These are phyloP conservation scores for Nephila pilipes DNA, from an alignment of 1,140 invertebrate genomes.

Conservation along the genomic window DNA sequence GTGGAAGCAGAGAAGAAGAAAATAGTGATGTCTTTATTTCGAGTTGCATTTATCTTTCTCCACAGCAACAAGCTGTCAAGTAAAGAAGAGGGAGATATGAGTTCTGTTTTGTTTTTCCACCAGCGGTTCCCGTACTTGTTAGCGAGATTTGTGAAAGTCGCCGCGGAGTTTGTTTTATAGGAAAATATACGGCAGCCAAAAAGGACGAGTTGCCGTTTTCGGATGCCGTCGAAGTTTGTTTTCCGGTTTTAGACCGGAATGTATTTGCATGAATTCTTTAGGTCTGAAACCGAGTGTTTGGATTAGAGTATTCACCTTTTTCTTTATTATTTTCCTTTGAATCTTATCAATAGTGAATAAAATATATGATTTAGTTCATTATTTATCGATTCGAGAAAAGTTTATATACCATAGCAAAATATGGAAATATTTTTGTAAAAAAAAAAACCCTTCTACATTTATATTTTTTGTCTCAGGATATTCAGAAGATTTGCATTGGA, in stretches of 20 bases:
- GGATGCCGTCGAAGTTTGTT: background rate
- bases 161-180: slow-evolving; percentile 15
- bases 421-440: too few relatives aligned
- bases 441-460: too few relatives aligned
- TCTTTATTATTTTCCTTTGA: too few relatives aligned
- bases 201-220: slow-evolving; percentile 18
- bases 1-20: background rate
- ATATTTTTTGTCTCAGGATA: too few relatives aligned
- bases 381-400: too few relatives aligned
- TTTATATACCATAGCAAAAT: too few relatives aligned
- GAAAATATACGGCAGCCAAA: background rate
- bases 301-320: too few relatives aligned
- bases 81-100: slow-evolving; percentile 21
- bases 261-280: too few relatives aligned
- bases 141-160: slow-evolving; percentile 40
- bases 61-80: slow-evolving; percentile 26
- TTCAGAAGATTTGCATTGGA: too few relatives aligned
- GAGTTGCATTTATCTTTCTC: slow-evolving; percentile 25
- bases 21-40: slow-evolving; percentile 39
- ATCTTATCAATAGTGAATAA: too few relatives aligned
- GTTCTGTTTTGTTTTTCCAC: slow-evolving; percentile 22
- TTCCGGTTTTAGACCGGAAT: background rate
- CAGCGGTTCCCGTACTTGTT: slow-evolving; percentile 13
- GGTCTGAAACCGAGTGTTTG: too few relatives aligned
- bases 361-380: too few relatives aligned